Conservation (phyloP, 92 coral and sea anemone species). For the Zoanthus sociatus region DNA sequence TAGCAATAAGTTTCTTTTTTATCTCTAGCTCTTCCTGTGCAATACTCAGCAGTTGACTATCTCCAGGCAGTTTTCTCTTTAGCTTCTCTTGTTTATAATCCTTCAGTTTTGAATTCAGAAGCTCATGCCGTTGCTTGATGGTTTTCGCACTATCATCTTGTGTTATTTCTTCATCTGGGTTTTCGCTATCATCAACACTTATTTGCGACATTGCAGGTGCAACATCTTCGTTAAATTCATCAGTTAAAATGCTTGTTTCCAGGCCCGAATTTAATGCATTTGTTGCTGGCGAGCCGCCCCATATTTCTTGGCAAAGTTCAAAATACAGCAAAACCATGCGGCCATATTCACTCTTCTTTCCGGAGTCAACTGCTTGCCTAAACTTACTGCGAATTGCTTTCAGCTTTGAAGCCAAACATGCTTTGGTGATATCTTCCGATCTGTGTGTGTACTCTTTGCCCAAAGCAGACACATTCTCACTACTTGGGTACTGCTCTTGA, state of each 20-base stretch:
- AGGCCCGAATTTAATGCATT: slow-evolving; percentile 39
- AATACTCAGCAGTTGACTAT: slow-evolving; percentile 10
- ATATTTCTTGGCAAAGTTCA: slow-evolving; percentile 60
- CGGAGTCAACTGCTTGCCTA: slow-evolving; percentile 48
- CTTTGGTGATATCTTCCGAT: slow-evolving; percentile 47
- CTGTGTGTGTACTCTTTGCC: slow-evolving; percentile 58
- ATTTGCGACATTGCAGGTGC: background rate
- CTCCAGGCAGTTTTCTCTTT: slow-evolving; percentile 43
- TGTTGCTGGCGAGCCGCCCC: slow-evolving; percentile 72
- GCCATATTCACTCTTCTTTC: slow-evolving; percentile 53
- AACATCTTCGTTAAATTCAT: background rate
- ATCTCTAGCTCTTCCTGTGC: slow-evolving; percentile 43
- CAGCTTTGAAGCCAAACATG: slow-evolving; percentile 47
- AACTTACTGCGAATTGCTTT: slow-evolving; percentile 51
- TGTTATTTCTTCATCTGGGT: background rate
- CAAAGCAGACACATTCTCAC: slow-evolving; percentile 25
- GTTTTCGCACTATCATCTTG: background rate
- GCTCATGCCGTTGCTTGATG: background rate
- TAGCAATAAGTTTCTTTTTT: slow-evolving; percentile 34
- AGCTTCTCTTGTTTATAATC: background rate
- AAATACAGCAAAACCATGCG: slow-evolving; percentile 47
- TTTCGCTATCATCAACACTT: background rate
- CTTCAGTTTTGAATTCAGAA: slow-evolving; percentile 28
- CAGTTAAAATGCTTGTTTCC: background rate
- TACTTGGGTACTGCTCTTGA: background rate